Conservation (phyloP, 2,113 vertebrate species). For the Aegithalos caudatus region DNA sequence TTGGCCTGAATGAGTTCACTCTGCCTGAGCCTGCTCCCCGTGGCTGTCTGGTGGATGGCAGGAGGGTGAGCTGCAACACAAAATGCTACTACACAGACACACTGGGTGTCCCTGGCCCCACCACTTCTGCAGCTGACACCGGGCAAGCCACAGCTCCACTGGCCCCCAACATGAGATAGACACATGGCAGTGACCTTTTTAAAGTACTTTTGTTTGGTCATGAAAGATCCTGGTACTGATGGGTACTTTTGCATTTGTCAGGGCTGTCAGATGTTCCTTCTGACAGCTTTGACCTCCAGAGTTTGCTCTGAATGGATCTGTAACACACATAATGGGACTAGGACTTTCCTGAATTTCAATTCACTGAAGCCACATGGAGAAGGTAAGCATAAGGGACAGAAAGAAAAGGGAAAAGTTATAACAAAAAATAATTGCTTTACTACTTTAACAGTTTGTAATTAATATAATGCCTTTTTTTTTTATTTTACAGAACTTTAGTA, state of each 20-base stretch:
- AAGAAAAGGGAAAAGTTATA: neutral
- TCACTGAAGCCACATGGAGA: neutral
- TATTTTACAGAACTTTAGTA: neutral
- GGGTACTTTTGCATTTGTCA: neutral
- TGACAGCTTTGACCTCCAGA: neutral
- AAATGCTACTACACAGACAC: neutral
- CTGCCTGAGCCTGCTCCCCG: fast-evolving
- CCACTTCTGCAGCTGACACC: neutral
- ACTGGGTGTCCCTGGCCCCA: neutral
- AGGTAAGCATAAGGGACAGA: neutral
- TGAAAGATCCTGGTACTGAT: neutral
- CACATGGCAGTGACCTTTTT: neutral
- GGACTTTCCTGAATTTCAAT: neutral
- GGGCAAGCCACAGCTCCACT: fast-evolving
- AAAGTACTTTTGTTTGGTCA: neutral
- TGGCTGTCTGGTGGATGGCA: neutral
- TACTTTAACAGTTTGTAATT: neutral
- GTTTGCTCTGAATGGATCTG: neutral
- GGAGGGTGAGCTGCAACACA: neutral
- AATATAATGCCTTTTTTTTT: neutral
- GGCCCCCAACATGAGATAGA: neutral
- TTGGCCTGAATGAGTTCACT: neutral
- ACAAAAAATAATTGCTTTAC: neutral
- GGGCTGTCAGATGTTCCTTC: neutral
- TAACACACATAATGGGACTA: neutral